A percentile compares a stretch with the other conserved stretches of the same genome.
These are phyloP conservation scores for Lithobates pipiens DNA, from an alignment of 2,797 vertebrate species.

Conservation along the genomic window DNA sequence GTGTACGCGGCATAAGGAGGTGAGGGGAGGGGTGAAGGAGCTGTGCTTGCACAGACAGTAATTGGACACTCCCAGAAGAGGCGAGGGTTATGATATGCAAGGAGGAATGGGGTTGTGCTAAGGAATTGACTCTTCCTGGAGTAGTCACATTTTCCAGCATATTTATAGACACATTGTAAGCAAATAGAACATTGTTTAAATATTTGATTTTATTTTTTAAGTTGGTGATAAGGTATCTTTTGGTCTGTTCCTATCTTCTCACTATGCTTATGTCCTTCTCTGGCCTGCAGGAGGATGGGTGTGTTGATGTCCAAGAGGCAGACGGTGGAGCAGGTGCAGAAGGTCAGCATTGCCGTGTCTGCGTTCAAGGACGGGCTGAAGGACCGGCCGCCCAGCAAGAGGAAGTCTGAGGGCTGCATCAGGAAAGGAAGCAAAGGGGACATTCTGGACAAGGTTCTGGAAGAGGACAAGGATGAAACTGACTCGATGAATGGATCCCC, in stretches of 20 bases:
- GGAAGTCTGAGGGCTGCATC: slow-evolving; percentile 71
- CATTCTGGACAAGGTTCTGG: slow-evolving; percentile 72
- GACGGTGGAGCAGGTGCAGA: slow-evolving; percentile 98
- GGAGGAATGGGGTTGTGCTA: no score
- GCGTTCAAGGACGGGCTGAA: slow-evolving; percentile 92
- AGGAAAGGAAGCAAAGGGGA: slow-evolving; percentile 75
- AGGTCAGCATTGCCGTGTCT: slow-evolving; percentile 90
- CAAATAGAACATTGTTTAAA: no score
- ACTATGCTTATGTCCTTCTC: background rate
- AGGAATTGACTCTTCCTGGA: no score
- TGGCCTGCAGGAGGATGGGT: slow-evolving; percentile 85
- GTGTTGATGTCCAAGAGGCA: slow-evolving; percentile 93
- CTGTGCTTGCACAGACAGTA: no score
- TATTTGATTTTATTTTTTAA: no score
- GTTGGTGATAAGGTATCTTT: background rate
- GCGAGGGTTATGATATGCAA: no score
- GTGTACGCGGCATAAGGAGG: no score
- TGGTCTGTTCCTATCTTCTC: background rate
- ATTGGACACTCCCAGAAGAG: no score
- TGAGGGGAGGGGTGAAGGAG: no score
- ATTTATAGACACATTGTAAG: no score
- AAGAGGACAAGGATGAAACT: slow-evolving; percentile 75
- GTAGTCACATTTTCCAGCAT: no score
- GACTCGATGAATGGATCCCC: slow-evolving; percentile 66
- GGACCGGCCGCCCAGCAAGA: slow-evolving; percentile 77